Percentiles rank a stretch among this genome's conserved stretches.
Evolutionary conservation across 2,888 invertebrate species (phyloP).

Genomic region (Drosophila borealis): DNA sequence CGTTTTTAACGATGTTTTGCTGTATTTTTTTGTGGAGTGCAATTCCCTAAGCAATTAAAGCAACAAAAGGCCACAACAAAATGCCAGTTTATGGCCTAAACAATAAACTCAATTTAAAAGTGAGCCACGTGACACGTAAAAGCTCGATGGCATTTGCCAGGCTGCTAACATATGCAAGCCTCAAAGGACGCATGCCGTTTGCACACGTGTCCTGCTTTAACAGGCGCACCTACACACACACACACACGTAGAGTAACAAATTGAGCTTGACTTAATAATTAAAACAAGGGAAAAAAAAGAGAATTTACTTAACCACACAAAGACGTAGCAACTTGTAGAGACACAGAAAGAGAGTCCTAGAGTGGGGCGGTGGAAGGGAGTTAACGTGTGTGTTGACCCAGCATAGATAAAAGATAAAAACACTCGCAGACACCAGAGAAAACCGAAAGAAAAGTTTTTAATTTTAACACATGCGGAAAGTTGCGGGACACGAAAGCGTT

Average conservation of each 20-base stretch:
- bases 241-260: constrained; percentile 32
- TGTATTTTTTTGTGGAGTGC: constrained; percentile 20
- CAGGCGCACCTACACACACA: constrained; percentile 35
- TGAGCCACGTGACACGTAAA: constrained; percentile 58
- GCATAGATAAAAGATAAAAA: constrained; percentile 53
- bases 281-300: constrained; percentile 42
- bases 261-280: constrained; percentile 71
- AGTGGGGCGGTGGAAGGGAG: not conserved
- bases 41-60: constrained; percentile 51
- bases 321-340: constrained; percentile 3
- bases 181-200: constrained; percentile 42
- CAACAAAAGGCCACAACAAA: constrained; percentile 31
- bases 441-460: constrained; percentile 60
- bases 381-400: constrained; percentile 36
- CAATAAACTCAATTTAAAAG: constrained; percentile 66
- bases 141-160: constrained; percentile 25
- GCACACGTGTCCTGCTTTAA: constrained; percentile 42
- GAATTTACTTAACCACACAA: constrained; percentile 55
- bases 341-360: not conserved
- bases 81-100: constrained; percentile 50
- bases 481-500: constrained; percentile 56
- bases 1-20: constrained; percentile 38
- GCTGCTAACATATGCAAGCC: constrained; percentile 47
- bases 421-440: constrained; percentile 24
- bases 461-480: constrained; percentile 70